Evolutionary conservation across 2,888 invertebrate species (phyloP).

Genomic region (Drosophila pegasa): DNA sequence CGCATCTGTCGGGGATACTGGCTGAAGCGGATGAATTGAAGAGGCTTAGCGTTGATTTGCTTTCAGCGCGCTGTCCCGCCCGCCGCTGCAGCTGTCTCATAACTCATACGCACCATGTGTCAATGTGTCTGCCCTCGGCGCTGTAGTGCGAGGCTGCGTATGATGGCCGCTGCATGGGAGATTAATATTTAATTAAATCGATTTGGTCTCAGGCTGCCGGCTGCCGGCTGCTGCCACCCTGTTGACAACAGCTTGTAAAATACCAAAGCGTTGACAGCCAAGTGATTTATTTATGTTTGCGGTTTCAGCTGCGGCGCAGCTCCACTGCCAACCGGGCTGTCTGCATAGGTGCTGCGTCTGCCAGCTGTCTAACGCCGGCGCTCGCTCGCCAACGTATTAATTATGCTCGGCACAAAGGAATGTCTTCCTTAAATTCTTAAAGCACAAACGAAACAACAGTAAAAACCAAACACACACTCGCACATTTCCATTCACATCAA

Average conservation of each 20-base stretch:
- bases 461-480: background rate
- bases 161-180: slow-evolving; percentile 28
- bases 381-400: slow-evolving; percentile 50
- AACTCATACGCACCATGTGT: slow-evolving; percentile 56
- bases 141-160: slow-evolving; percentile 1
- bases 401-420: slow-evolving; percentile 30
- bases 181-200: slow-evolving; percentile 77
- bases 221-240: slow-evolving; percentile 2
- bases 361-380: slow-evolving; percentile 24
- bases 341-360: slow-evolving; percentile 32
- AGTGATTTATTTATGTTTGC: slow-evolving; percentile 72
- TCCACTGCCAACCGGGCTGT: background rate
- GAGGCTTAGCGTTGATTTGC: slow-evolving; percentile 50
- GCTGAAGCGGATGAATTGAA: slow-evolving; percentile 26
- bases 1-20: slow-evolving; percentile 26
- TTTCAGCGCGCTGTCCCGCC: background rate
- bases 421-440: slow-evolving; percentile 14
- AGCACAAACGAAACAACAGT: slow-evolving; percentile 2
- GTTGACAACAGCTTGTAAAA: slow-evolving; percentile 72
- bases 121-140: slow-evolving; percentile 10
- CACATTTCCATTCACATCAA: background rate
- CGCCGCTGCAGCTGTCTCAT: slow-evolving; percentile 28
- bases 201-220: slow-evolving; percentile 37
- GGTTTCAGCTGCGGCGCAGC: slow-evolving; percentile 24
- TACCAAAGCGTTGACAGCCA: slow-evolving; percentile 63